Evolutionary conservation across 2,888 invertebrate genomes (phyloP).

Genomic region (Lacanobia oleracea): DNA sequence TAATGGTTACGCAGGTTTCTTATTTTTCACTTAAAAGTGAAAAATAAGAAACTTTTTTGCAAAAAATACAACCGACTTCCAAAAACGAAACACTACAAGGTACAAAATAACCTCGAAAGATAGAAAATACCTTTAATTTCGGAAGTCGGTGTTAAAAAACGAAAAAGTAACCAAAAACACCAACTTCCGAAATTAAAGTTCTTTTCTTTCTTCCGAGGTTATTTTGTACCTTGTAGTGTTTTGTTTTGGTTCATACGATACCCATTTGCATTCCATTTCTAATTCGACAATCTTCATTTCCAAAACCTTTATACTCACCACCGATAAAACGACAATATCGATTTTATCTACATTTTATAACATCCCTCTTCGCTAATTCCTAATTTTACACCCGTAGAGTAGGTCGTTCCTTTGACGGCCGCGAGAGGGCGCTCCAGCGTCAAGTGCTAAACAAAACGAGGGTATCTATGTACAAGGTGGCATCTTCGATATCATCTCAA

Average conservation of each 20-base stretch:
- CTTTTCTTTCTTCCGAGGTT: no score
- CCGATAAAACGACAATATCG: slow-evolving; percentile 27
- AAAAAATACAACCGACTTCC: no score
- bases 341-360: slow-evolving; percentile 38
- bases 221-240: no score
- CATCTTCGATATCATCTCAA: slow-evolving; percentile 73
- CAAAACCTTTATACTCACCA: background rate
- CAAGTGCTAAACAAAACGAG: slow-evolving; percentile 84
- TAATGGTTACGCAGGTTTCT: no score
- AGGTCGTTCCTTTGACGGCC: slow-evolving; percentile 75
- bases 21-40: no score
- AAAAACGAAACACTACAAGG: no score
- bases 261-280: background rate
- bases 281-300: background rate
- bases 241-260: background rate
- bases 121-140: no score
- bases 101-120: no score
- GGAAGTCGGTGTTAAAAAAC: no score
- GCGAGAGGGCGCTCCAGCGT: slow-evolving; percentile 65
- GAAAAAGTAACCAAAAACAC: no score
- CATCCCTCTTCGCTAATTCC: slow-evolving; percentile 57
- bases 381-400: slow-evolving; percentile 60
- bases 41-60: no score
- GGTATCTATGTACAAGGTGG: slow-evolving; percentile 71
- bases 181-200: no score